A percentile compares a stretch with the other conserved stretches of the same genome.
Evolutionary conservation across 2,113 vertebrate genomes (phyloP).

Genomic region (Ceratotherium simum): DNA sequence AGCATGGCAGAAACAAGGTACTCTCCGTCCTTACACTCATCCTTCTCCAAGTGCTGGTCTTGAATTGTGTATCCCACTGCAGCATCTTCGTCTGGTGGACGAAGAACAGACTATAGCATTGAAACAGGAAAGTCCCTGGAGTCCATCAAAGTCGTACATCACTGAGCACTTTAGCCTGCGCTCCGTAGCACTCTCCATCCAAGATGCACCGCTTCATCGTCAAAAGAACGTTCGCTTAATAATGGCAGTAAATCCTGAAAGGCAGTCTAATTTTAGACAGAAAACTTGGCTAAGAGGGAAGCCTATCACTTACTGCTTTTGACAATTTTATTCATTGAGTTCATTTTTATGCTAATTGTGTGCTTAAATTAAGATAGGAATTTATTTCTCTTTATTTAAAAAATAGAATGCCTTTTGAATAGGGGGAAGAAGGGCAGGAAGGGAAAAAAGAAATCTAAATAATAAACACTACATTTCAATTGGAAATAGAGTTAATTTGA

Average conservation of each 20-base stretch:
- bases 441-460: slow-evolving; percentile 79
- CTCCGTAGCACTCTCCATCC: slow-evolving; percentile 80
- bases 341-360: slow-evolving; percentile 86
- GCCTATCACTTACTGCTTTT: slow-evolving; percentile 86
- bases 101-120: slow-evolving; percentile 84
- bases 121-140: slow-evolving; percentile 83
- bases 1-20: slow-evolving; percentile 88
- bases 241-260: slow-evolving; percentile 87
- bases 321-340: slow-evolving; percentile 89
- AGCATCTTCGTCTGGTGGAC: slow-evolving; percentile 83
- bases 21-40: slow-evolving; percentile 79
- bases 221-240: slow-evolving; percentile 85
- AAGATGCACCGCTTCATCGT: slow-evolving; percentile 85
- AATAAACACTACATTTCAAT: slow-evolving; percentile 78
- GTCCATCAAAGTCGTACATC: slow-evolving; percentile 85
- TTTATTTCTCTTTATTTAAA: slow-evolving; percentile 87
- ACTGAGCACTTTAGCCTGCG: slow-evolving; percentile 84
- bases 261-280: slow-evolving; percentile 86
- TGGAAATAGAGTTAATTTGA: slow-evolving; percentile 84
- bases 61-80: slow-evolving; percentile 81
- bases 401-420: slow-evolving; percentile 70
- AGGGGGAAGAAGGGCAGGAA: not conserved
- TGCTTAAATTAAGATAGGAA: slow-evolving; percentile 88
- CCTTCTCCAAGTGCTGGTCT: slow-evolving; percentile 84
- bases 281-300: slow-evolving; percentile 83